Percentiles rank a stretch among this genome's conserved stretches.
phyloP scores from a whole-genome alignment of 92 coral and sea anemone species.

The Epizoanthus scotinus region DNA sequence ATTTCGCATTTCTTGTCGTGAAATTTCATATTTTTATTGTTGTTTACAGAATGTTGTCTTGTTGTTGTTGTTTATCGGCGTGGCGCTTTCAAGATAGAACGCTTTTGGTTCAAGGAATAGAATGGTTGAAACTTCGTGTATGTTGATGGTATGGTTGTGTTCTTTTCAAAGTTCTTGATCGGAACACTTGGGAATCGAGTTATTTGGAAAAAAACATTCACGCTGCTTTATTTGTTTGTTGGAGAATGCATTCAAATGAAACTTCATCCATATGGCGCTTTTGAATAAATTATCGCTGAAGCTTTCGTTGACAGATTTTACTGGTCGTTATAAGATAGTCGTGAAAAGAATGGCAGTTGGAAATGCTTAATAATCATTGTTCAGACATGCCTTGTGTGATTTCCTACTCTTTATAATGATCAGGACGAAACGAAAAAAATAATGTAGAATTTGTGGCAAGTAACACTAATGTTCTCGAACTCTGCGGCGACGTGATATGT shows the following conservation, averaged over 20 bases:
- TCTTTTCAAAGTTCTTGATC: not conserved
- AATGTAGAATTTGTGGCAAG: constrained; percentile 20
- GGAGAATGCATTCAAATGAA: constrained; percentile 42
- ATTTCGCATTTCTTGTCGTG: constrained; percentile 34
- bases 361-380: constrained; percentile 36
- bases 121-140: not conserved
- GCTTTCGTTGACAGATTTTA: constrained; percentile 44
- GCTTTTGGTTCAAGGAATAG: constrained; percentile 6
- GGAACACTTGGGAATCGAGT: constrained; percentile 23
- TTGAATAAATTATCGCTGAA: constrained; percentile 41
- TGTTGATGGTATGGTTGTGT: not conserved
- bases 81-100: constrained; percentile 44
- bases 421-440: not conserved
- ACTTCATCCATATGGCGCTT: constrained; percentile 48
- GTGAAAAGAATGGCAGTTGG: constrained; percentile 44
- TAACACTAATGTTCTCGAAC: constrained; percentile 16
- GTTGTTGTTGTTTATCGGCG: constrained; percentile 98
- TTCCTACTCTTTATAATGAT: constrained; percentile 8
- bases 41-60: constrained; percentile 83
- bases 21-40: constrained; percentile 83
- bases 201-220: constrained; percentile 38
- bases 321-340: constrained; percentile 43
- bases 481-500: constrained; percentile 18
- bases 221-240: constrained; percentile 39
- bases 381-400: constrained; percentile 30